phyloP scores from a whole-genome alignment of 2,888 invertebrate genomes.

The Cyaniris semiargus region DNA sequence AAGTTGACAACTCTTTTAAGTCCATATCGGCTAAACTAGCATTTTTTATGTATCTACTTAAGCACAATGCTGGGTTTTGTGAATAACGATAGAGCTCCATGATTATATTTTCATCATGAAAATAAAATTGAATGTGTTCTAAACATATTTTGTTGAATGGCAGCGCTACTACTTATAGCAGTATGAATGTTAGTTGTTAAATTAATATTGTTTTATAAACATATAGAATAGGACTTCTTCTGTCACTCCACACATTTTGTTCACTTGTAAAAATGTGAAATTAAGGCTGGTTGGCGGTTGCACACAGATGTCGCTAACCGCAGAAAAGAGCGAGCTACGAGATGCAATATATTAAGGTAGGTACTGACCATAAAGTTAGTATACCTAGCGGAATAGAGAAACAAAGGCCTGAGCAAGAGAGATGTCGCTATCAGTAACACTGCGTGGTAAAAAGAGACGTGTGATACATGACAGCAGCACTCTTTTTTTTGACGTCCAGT shows the following conservation, averaged over 20 bases:
- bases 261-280: not conserved
- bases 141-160: not conserved
- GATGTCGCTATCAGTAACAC: too few species aligned
- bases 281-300: not conserved
- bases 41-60: not conserved
- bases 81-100: not conserved
- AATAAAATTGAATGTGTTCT: not conserved
- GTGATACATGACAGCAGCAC: too few species aligned
- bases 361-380: too few species aligned
- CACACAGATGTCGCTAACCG: not conserved
- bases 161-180: not conserved
- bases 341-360: too few species aligned
- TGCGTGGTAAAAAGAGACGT: too few species aligned
- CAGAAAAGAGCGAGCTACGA: not conserved
- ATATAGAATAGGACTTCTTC: not conserved
- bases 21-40: not conserved
- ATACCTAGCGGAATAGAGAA: too few species aligned
- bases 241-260: not conserved
- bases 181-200: not conserved
- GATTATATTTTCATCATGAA: not conserved
- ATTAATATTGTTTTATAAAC: not conserved
- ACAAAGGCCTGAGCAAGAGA: too few species aligned
- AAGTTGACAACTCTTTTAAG: slow-evolving; percentile 2
- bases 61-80: slow-evolving; percentile 15
- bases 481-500: too few species aligned